phyloP scores from a whole-genome alignment of 2,888 invertebrate genomes.

The Metellina segmentata region DNA sequence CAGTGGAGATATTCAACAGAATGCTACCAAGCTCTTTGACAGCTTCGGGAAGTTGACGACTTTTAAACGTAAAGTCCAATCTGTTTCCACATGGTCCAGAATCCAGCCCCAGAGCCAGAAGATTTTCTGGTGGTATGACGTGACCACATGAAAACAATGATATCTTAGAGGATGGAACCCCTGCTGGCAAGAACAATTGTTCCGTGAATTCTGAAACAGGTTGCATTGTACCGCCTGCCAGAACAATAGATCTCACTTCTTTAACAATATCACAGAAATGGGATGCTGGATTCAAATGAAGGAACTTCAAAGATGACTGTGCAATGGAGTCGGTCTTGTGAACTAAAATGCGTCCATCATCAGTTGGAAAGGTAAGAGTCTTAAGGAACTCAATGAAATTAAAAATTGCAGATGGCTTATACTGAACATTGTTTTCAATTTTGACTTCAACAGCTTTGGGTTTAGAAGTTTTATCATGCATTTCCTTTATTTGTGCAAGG shows the following conservation, averaged over 20 bases:
- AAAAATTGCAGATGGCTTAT: constrained; percentile 84
- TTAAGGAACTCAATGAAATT: constrained; percentile 88
- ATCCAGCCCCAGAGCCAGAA: constrained; percentile 88
- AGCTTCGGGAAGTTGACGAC: constrained; percentile 85
- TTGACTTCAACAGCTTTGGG: neutral
- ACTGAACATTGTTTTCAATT: constrained; percentile 28
- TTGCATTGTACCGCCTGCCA: constrained; percentile 99
- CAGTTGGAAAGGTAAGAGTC: constrained; percentile 88
- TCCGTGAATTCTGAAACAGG: constrained; percentile 93
- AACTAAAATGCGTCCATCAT: constrained; percentile 88
- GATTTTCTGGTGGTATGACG: constrained; percentile 91
- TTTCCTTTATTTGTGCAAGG: constrained; percentile 59
- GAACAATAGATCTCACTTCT: constrained; percentile 88
- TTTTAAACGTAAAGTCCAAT: constrained; percentile 89
- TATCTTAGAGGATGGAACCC: constrained; percentile 85
- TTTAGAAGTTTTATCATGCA: neutral
- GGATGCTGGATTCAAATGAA: constrained; percentile 92
- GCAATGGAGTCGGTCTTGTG: constrained; percentile 75
- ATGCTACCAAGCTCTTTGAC: constrained; percentile 89
- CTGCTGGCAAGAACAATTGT: constrained; percentile 87
- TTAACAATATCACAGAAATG: constrained; percentile 90
- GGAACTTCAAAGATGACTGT: constrained; percentile 86
- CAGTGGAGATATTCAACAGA: constrained; percentile 88
- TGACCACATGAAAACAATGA: constrained; percentile 93
- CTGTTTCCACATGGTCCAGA: constrained; percentile 87